Evolutionary conservation across 2,888 invertebrate species (phyloP).

Genomic region (Hydraecia micacea): DNA sequence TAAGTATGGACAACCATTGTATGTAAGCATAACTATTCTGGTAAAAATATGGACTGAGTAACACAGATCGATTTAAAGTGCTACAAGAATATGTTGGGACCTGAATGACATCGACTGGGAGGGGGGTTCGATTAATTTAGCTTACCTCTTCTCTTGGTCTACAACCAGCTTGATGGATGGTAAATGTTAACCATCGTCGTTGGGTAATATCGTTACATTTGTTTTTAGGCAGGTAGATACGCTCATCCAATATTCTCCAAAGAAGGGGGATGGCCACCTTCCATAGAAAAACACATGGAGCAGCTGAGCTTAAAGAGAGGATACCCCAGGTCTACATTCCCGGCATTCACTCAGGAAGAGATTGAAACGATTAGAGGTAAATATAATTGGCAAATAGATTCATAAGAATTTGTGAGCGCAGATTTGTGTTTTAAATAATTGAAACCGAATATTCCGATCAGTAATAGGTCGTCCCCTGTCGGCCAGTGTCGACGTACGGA

Average conservation of each 20-base stretch:
- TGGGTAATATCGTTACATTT: no score
- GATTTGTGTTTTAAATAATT: background rate
- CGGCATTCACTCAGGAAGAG: constrained; percentile 83
- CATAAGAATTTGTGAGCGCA: background rate
- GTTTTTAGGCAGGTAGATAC: constrained; percentile 75
- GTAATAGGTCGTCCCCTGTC: no score
- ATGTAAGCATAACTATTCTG: background rate
- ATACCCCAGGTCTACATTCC: constrained; percentile 82
- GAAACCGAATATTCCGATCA: no score
- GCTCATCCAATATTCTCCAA: constrained; percentile 84
- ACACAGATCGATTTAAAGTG: background rate
- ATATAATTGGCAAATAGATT: background rate
- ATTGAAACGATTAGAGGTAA: constrained; percentile 77
- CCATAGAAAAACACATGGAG: constrained; percentile 80
- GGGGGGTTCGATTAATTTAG: no score
- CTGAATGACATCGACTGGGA: no score
- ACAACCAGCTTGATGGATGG: background rate
- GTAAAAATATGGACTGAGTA: background rate
- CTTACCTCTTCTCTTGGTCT: no score
- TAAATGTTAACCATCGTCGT: background rate
- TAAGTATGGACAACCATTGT: constrained; percentile 44
- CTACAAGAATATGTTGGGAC: no score
- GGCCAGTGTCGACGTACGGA: no score
- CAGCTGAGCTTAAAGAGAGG: constrained; percentile 83
- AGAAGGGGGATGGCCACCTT: constrained; percentile 87